These are phyloP conservation scores for Quadroppia sp. DNA, from an alignment of 2,888 invertebrate species.

Conservation along the genomic window DNA sequence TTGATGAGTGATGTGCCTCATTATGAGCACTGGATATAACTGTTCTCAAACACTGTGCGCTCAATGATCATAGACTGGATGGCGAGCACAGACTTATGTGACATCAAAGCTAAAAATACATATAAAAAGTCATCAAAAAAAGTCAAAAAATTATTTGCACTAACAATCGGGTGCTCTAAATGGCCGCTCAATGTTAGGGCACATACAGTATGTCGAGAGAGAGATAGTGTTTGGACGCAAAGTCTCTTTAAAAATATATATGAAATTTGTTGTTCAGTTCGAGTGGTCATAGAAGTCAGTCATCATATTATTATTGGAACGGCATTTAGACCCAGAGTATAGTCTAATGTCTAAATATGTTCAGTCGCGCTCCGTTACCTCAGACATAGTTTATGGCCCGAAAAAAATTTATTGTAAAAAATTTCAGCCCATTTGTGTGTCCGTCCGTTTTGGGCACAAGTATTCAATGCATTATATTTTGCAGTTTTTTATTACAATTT, in stretches of 20 bases:
- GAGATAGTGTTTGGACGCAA: background rate
- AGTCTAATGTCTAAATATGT: conserved; percentile 20
- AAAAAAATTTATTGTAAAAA: conserved; percentile 15
- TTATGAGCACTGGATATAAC: background rate
- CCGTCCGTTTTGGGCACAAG: background rate
- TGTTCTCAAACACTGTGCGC: background rate
- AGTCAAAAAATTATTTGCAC: background rate
- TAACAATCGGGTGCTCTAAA: background rate
- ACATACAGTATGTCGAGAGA: too few relatives aligned
- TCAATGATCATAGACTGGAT: background rate
- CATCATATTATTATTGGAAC: background rate
- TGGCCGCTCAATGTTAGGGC: background rate
- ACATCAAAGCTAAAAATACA: background rate
- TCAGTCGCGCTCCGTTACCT: background rate
- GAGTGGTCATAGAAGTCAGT: background rate
- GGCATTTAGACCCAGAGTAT: background rate
- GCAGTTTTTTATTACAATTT: background rate
- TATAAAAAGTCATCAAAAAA: background rate
- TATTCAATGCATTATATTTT: background rate
- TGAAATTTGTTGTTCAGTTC: conserved; percentile 10
- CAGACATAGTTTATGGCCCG: conserved; percentile 12
- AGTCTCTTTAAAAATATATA: background rate
- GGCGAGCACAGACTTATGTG: background rate
- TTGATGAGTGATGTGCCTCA: conserved; percentile 22
- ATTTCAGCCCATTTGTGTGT: background rate